These are phyloP conservation scores for Gymnoscopelus microlampas DNA, from an alignment of 2,797 vertebrate genomes.

Conservation along the genomic window DNA sequence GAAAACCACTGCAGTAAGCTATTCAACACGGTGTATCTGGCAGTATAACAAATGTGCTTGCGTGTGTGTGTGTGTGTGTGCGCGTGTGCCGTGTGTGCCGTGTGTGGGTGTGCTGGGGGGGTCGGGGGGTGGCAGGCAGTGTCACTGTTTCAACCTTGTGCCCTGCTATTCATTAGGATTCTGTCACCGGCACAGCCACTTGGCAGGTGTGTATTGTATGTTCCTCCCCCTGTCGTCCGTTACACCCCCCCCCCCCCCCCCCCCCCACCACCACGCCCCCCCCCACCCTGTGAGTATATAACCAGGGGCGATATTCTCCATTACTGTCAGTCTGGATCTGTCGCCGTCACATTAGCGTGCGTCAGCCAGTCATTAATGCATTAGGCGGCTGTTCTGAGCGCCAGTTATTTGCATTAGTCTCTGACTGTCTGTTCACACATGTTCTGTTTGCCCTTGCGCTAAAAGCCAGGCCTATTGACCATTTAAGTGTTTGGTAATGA, in stretches of 20 bases:
- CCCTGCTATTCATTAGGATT: constrained; percentile 88
- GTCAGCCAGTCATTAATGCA: constrained; percentile 90
- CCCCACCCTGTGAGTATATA: constrained; percentile 75
- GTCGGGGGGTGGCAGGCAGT: constrained; percentile 47
- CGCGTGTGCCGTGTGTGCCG: background rate
- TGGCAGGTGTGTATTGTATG: constrained; percentile 77
- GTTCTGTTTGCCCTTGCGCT: constrained; percentile 66
- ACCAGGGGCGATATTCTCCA: constrained; percentile 93
- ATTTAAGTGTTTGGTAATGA: constrained; percentile 79
- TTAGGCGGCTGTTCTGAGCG: constrained; percentile 79
- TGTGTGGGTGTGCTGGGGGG: constrained; percentile 45
- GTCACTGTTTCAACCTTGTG: constrained; percentile 87
- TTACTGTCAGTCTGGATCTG: constrained; percentile 93
- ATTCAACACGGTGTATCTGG: background rate
- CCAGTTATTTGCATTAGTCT: constrained; percentile 80
- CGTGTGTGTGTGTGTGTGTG: constrained; percentile 10
- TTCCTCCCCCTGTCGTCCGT: constrained; percentile 33
- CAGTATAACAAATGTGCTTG: constrained; percentile 50
- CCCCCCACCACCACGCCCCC: background rate
- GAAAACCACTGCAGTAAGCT: too few relatives aligned
- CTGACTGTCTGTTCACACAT: constrained; percentile 17
- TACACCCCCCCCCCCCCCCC: constrained; percentile 10
- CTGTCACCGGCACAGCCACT: constrained; percentile 83
- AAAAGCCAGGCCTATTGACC: constrained; percentile 76
- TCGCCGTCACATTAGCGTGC: constrained; percentile 83